These are phyloP conservation scores for Ceraclea dissimilis DNA, from an alignment of 2,888 invertebrate species.

Conservation along the genomic window DNA sequence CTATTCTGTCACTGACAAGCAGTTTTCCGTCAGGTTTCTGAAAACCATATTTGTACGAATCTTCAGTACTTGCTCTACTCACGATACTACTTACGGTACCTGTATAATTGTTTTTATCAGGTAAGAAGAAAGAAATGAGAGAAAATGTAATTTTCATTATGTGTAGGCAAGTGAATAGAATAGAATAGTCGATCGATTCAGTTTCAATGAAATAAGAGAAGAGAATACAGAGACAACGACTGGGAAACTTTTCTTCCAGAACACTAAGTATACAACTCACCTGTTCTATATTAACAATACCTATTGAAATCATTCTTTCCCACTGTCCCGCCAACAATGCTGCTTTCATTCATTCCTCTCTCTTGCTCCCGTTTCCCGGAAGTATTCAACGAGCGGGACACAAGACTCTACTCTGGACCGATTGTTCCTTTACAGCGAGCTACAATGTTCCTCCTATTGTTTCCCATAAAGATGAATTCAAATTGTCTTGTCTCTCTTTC, in stretches of 20 bases:
- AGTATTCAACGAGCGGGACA: slow-evolving; percentile 9
- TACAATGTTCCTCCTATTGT: slow-evolving; percentile 49
- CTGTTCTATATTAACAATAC: slow-evolving; percentile 18
- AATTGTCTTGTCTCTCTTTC: slow-evolving; percentile 27
- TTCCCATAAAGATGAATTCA: slow-evolving; percentile 33
- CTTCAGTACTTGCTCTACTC: too few relatives aligned
- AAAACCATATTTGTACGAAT: too few relatives aligned
- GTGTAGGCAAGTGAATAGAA: neutral
- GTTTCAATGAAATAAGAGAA: neutral
- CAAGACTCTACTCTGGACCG: slow-evolving; percentile 35
- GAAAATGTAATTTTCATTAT: too few relatives aligned
- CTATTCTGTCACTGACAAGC: too few relatives aligned
- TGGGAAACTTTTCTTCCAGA: slow-evolving; percentile 10
- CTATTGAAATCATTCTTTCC: slow-evolving; percentile 23
- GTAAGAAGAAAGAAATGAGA: too few relatives aligned
- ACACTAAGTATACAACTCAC: slow-evolving; percentile 12
- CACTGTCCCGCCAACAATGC: slow-evolving; percentile 17
- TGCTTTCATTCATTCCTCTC: slow-evolving; percentile 8
- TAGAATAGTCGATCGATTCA: neutral
- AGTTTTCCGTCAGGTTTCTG: too few relatives aligned
- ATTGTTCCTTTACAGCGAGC: slow-evolving; percentile 43
- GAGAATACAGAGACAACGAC: neutral
- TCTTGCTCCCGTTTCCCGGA: slow-evolving; percentile 13
- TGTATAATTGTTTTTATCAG: too few relatives aligned
- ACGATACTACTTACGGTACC: too few relatives aligned